Percentiles rank a stretch among this genome's conserved stretches.
Conservation (phyloP, 2,113 vertebrate genomes). For the Daubentonia madagascariensis region DNA sequence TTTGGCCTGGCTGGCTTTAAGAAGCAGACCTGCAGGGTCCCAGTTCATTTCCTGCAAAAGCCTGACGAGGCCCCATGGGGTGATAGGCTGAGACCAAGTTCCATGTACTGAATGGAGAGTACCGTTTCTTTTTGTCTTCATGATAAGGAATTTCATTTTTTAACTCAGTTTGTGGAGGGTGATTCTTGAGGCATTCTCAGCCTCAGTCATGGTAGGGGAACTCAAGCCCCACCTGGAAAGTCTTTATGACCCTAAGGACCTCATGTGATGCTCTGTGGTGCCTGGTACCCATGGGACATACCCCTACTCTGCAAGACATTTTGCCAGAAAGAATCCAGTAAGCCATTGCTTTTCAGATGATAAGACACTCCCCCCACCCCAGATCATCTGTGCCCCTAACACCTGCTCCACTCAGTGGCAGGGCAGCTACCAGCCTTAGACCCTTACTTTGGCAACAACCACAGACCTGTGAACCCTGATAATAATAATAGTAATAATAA, state of each 20-base stretch:
- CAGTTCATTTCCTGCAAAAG: background rate
- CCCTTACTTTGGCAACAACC: background rate
- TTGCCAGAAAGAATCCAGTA: background rate
- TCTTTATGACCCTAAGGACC: background rate
- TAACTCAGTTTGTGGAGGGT: background rate
- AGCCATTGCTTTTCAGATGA: background rate
- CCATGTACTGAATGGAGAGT: accelerated
- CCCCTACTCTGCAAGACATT: background rate
- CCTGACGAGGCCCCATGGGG: too few species aligned
- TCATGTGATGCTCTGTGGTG: background rate
- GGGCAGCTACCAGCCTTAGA: background rate
- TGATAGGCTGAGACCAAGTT: background rate
- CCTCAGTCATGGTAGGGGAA: background rate
- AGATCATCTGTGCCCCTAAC: background rate
- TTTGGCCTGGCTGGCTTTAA: background rate
- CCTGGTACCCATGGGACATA: background rate
- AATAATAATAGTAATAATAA: background rate
- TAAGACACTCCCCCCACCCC: background rate
- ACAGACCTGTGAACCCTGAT: background rate
- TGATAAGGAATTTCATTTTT: background rate
- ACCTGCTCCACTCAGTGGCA: background rate
- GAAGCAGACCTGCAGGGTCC: background rate
- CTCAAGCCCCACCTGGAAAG: background rate
- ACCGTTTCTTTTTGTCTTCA: background rate
- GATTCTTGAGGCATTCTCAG: background rate